Evolutionary conservation across 2,888 invertebrate species (phyloP).

Genomic region (Rotaria sp.): DNA sequence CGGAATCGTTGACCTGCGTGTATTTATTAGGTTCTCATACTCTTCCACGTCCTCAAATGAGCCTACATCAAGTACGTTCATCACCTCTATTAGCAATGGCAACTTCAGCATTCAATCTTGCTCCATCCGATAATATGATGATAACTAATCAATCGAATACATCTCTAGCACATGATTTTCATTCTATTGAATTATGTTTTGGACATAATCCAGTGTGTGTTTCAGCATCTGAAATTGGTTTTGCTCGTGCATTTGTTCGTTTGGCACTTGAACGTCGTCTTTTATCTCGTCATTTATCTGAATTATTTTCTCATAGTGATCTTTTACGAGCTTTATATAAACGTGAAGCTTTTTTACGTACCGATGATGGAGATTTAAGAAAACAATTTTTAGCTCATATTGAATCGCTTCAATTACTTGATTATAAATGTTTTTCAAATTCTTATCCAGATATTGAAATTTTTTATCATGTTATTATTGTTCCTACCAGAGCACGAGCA

Average conservation of each 20-base stretch:
- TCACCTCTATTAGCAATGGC: not conserved
- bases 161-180: not conserved
- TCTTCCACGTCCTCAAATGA: not conserved
- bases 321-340: constrained; percentile 66
- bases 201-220: constrained; percentile 54
- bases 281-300: constrained; percentile 80
- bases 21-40: not conserved
- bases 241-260: constrained; percentile 81
- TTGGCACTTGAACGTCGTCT: constrained; percentile 90
- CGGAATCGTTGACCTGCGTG: too few relatives aligned
- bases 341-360: constrained; percentile 84
- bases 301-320: constrained; percentile 62
- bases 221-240: constrained; percentile 76
- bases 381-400: constrained; percentile 95
- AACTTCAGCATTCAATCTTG: not conserved
- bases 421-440: constrained; percentile 94
- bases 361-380: constrained; percentile 76
- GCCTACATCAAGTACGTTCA: not conserved
- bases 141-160: not conserved
- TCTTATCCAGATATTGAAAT: constrained; percentile 67
- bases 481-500: constrained; percentile 68
- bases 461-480: constrained; percentile 77
- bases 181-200: not conserved
- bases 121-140: not conserved
- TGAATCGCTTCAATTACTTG: constrained; percentile 90